These are phyloP conservation scores for Epizoanthus fatuus DNA, from an alignment of 92 coral and sea anemone species.

Conservation along the genomic window DNA sequence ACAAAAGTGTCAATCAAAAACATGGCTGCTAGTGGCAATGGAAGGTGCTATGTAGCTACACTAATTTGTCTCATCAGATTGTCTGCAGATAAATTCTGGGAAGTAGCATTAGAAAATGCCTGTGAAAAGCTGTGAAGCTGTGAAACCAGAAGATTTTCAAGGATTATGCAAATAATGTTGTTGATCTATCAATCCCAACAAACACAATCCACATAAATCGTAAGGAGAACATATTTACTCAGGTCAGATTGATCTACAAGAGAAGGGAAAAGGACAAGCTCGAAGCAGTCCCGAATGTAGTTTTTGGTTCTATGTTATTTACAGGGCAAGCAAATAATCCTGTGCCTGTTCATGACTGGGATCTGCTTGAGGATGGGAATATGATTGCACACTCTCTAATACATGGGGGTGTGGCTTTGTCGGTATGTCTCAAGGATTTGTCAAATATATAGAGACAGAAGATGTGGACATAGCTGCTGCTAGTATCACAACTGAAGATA, in stretches of 20 bases:
- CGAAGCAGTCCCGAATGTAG: neutral
- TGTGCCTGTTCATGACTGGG: constrained; percentile 34
- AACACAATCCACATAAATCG: neutral
- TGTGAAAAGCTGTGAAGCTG: neutral
- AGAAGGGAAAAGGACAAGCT: neutral
- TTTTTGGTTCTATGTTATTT: constrained; percentile 5
- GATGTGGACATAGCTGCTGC: constrained; percentile 18
- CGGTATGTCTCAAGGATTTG: constrained; percentile 14
- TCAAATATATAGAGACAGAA: constrained; percentile 21
- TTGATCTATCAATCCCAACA: constrained; percentile 5
- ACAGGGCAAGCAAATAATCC: constrained; percentile 10
- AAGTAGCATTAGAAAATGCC: too few species aligned
- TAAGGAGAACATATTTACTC: too few species aligned
- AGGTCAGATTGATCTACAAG: constrained; percentile 1
- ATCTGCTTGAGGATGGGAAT: constrained; percentile 22
- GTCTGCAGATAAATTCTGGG: too few species aligned
- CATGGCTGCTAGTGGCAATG: too few species aligned
- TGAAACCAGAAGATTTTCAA: neutral
- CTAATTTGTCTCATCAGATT: too few species aligned
- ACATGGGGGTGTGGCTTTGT: constrained; percentile 27
- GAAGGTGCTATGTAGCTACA: too few species aligned
- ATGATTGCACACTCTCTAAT: constrained; percentile 17
- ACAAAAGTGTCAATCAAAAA: too few species aligned
- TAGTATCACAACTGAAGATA: constrained; percentile 18
- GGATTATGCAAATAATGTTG: constrained; percentile 4